A percentile compares a stretch with the other conserved stretches of the same genome.
Evolutionary conservation across 2,113 vertebrate species (phyloP).

Genomic region (Ophiodon elongatus): DNA sequence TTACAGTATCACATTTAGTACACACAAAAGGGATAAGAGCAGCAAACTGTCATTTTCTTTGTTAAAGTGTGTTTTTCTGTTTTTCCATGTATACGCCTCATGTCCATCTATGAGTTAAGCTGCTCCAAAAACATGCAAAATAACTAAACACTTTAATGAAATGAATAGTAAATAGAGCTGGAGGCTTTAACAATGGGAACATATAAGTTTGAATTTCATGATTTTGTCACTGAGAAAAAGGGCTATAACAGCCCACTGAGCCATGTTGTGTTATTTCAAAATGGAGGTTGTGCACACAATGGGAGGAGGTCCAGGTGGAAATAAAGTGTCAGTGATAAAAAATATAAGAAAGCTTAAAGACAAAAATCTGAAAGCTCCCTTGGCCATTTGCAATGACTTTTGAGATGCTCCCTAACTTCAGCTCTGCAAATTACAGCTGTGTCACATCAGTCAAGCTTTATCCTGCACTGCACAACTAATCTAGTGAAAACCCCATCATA

Average conservation of each 20-base stretch:
- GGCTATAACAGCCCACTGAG: background rate
- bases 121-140: background rate
- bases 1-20: background rate
- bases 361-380: background rate
- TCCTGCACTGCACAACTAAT: background rate
- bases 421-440: background rate
- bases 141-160: background rate
- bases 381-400: background rate
- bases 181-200: no score
- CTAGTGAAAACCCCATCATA: background rate
- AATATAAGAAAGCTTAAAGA: background rate
- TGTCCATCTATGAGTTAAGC: background rate
- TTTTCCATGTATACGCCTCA: background rate
- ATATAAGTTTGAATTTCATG: no score
- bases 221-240: no score
- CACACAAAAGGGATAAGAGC: background rate
- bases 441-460: background rate
- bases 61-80: background rate
- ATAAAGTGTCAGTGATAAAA: background rate
- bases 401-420: background rate
- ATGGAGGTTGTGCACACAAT: background rate
- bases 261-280: background rate
- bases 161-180: background rate
- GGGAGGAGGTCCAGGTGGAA: background rate
- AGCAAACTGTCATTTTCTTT: background rate